Conservation (phyloP, 2,797 vertebrate genomes). For the Lutjanus argentimaculatus region DNA sequence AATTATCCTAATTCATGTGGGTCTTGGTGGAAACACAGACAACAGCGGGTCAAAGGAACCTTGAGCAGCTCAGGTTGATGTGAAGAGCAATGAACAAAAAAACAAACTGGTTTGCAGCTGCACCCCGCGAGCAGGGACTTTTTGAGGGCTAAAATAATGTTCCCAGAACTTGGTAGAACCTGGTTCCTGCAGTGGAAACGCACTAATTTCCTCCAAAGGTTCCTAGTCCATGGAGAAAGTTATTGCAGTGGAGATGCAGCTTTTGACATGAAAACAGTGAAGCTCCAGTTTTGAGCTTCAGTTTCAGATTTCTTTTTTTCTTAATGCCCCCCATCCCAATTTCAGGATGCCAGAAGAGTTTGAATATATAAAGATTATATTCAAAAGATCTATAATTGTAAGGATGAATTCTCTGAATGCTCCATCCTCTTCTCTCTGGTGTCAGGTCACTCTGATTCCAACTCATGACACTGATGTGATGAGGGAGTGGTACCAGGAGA, state of each 20-base stretch:
- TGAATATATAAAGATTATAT: neutral
- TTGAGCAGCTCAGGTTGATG: too few species aligned
- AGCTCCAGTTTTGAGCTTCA: neutral
- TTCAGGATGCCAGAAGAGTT: neutral
- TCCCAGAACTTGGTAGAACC: too few species aligned
- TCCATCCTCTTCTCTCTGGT: slow-evolving; percentile 28
- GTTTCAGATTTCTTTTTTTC: neutral
- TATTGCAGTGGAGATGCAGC: neutral
- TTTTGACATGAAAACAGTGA: neutral
- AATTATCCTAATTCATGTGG: too few species aligned
- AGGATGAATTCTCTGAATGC: slow-evolving; percentile 3
- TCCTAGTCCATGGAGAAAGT: too few species aligned
- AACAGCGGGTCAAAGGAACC: too few species aligned
- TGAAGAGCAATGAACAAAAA: too few species aligned
- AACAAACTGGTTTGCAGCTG: too few species aligned
- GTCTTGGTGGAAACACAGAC: too few species aligned
- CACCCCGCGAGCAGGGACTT: too few species aligned
- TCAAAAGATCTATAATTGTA: neutral
- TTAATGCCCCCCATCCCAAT: neutral
- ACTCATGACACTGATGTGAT: slow-evolving; percentile 98
- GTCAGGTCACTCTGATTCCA: slow-evolving; percentile 96
- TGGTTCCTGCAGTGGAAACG: too few species aligned
- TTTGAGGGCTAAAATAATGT: too few species aligned
- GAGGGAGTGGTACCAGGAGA: slow-evolving; percentile 99
- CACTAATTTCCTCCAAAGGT: too few species aligned